phyloP scores from a whole-genome alignment of 1,140 invertebrate species.

The Hydropsyche tenuis region DNA sequence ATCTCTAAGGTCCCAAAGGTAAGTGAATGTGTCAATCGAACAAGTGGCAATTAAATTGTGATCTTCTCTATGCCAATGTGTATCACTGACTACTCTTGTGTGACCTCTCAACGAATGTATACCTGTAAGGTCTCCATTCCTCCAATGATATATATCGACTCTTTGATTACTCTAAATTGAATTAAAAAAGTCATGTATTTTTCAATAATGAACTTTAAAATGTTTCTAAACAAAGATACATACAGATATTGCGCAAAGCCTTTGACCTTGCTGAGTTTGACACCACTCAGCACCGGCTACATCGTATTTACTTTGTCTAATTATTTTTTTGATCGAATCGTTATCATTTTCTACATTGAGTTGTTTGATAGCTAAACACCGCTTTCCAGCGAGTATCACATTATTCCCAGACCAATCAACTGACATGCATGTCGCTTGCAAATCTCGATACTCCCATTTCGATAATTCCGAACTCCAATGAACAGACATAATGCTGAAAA shows the following conservation, averaged over 20 bases:
- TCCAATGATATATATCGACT: slow-evolving; percentile 83
- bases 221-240: slow-evolving; percentile 56
- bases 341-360: slow-evolving; percentile 74
- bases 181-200: slow-evolving; percentile 35
- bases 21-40: slow-evolving; percentile 92
- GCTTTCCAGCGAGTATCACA: slow-evolving; percentile 82
- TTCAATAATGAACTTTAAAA: no score
- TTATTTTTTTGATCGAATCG: slow-evolving; percentile 78
- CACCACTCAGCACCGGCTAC: slow-evolving; percentile 92
- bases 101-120: slow-evolving; percentile 82
- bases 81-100: slow-evolving; percentile 87
- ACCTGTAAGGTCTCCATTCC: slow-evolving; percentile 70
- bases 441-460: slow-evolving; percentile 64
- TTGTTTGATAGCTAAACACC: slow-evolving; percentile 82
- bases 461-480: slow-evolving; percentile 62
- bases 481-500: slow-evolving; percentile 52
- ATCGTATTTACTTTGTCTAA: slow-evolving; percentile 91
- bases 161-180: slow-evolving; percentile 83
- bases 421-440: slow-evolving; percentile 91
- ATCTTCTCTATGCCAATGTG: slow-evolving; percentile 92
- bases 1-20: slow-evolving; percentile 93
- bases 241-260: slow-evolving; percentile 90
- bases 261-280: slow-evolving; percentile 76
- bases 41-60: slow-evolving; percentile 90
- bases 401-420: slow-evolving; percentile 84